phyloP scores from a whole-genome alignment of 2,113 vertebrate species.

The Tyto alba region DNA sequence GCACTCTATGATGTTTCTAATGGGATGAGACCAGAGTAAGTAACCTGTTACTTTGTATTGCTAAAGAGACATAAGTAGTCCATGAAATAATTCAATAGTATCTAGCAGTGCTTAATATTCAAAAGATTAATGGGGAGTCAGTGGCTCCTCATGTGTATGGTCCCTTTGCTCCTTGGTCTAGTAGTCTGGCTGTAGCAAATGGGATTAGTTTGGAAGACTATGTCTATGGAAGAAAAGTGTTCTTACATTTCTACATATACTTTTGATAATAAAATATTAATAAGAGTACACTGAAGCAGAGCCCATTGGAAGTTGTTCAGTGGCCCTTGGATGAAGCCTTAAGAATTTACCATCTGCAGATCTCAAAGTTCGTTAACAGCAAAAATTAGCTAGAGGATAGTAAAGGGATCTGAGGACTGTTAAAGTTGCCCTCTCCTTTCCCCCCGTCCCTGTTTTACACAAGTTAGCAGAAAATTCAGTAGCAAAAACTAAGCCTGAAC shows the following conservation, averaged over 20 bases:
- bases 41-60: background rate
- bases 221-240: background rate
- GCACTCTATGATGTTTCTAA: background rate
- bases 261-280: background rate
- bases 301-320: background rate
- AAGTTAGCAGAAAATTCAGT: background rate
- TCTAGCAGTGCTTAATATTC: background rate
- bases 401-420: background rate
- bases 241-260: background rate
- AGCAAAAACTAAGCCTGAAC: background rate
- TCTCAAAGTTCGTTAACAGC: background rate
- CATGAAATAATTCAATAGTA: background rate
- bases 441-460: accelerated
- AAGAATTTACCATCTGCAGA: background rate
- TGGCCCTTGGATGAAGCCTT: background rate
- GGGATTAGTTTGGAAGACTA: background rate
- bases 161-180: background rate
- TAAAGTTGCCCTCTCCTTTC: background rate
- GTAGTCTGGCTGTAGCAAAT: background rate
- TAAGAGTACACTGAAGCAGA: background rate
- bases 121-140: background rate
- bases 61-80: background rate
- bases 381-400: background rate
- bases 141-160: background rate
- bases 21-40: background rate